phyloP scores from a whole-genome alignment of 1,140 invertebrate genomes.

The Aphelenchoides fujianensis region DNA sequence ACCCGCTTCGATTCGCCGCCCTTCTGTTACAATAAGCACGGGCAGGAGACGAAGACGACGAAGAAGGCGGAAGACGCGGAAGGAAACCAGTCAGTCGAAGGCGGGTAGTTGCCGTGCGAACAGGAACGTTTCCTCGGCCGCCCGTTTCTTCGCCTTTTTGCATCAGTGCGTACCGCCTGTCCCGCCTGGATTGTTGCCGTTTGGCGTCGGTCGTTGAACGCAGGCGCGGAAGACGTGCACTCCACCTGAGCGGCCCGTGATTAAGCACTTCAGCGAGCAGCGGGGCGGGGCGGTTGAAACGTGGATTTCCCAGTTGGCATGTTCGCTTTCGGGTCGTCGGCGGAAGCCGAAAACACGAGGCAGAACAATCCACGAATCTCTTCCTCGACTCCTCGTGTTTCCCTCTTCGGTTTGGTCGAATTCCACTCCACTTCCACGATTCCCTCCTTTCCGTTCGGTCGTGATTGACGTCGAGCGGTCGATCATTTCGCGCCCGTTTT shows the following conservation, averaged over 20 bases:
- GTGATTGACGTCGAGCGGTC: too few relatives aligned
- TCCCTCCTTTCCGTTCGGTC: too few relatives aligned
- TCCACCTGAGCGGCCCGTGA: not conserved
- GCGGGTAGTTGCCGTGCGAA: not conserved
- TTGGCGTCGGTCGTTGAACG: too few relatives aligned
- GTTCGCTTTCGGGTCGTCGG: not conserved
- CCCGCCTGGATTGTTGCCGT: not conserved
- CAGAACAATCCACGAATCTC: too few relatives aligned
- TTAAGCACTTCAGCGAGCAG: slow-evolving; percentile 2
- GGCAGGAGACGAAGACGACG: too few relatives aligned
- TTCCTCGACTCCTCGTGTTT: too few relatives aligned
- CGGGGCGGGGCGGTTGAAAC: not conserved
- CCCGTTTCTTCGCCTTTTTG: not conserved
- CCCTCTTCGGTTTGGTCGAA: not conserved
- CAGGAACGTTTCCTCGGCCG: not conserved
- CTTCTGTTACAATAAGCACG: not conserved
- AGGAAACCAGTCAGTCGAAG: not conserved
- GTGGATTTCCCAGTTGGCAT: slow-evolving; percentile 2
- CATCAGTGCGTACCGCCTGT: not conserved
- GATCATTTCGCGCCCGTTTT: too few relatives aligned
- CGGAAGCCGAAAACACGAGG: not conserved
- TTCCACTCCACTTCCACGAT: not conserved
- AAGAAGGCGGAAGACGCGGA: slow-evolving; percentile 4
- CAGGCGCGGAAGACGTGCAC: too few relatives aligned
- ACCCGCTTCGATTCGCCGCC: not conserved